Conservation (phyloP, 2,797 vertebrate genomes). For the Hozukius guyotensis region DNA sequence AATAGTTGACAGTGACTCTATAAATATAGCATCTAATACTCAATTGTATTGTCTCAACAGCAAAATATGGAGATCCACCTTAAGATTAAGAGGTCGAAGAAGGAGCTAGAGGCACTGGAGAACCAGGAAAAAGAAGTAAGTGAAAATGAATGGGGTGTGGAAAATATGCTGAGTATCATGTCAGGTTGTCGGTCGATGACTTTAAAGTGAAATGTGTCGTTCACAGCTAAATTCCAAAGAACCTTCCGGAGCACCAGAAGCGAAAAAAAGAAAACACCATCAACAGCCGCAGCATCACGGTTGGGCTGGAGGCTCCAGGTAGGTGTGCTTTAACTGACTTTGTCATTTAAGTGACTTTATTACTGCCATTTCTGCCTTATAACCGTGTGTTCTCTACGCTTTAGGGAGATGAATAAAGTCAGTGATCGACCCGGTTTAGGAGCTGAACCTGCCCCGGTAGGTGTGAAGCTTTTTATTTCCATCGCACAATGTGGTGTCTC, state of each 20-base stretch:
- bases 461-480: constrained; percentile 2
- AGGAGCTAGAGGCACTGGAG: constrained; percentile 94
- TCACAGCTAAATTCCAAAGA: constrained; percentile 76
- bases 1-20: not conserved
- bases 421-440: constrained; percentile 85
- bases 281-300: constrained; percentile 69
- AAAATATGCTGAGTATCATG: not conserved
- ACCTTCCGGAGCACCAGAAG: constrained; percentile 74
- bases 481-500: not conserved
- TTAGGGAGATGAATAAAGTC: constrained; percentile 77
- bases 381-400: not conserved
- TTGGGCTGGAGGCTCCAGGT: constrained; percentile 83
- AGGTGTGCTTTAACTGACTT: not conserved
- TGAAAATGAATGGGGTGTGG: not conserved
- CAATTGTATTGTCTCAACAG: constrained; percentile 68
- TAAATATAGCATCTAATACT: constrained; percentile 1
- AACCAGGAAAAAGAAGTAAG: constrained; percentile 94
- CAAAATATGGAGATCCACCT: constrained; percentile 99
- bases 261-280: constrained; percentile 80
- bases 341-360: not conserved
- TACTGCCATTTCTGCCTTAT: not conserved
- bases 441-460: constrained; percentile 76
- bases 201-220: constrained; percentile 2
- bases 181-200: not conserved
- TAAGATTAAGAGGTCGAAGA: constrained; percentile 95